A percentile compares a stretch with the other conserved stretches of the same genome.
Conservation (phyloP, 1,140 invertebrate genomes). For the Anoplophora glabripennis region DNA sequence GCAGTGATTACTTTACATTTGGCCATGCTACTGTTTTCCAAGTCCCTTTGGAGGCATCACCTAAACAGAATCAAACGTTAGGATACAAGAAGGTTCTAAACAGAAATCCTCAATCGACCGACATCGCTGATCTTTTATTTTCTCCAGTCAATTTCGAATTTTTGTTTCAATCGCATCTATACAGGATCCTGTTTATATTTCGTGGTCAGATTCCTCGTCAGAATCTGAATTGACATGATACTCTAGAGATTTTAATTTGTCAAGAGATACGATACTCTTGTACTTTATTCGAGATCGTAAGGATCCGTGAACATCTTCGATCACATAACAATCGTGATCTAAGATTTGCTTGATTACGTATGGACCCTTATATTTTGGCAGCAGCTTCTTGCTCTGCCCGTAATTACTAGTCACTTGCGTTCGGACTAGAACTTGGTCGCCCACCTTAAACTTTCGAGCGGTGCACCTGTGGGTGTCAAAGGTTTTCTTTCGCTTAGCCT, state of each 20-base stretch:
- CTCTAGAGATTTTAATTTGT: not conserved
- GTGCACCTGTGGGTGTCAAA: conserved; percentile 4
- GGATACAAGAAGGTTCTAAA: no score
- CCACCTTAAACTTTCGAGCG: not conserved
- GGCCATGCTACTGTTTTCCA: no score
- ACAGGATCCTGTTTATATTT: no score
- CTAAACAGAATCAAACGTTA: no score
- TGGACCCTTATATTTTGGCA: not conserved
- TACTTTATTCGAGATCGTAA: not conserved
- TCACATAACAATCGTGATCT: not conserved
- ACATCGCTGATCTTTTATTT: no score
- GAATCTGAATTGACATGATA: not conserved
- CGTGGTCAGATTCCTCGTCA: not conserved
- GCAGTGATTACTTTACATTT: no score
- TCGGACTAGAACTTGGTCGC: conserved; percentile 1
- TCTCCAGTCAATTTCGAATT: no score
- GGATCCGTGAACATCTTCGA: not conserved
- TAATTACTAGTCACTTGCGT: not conserved
- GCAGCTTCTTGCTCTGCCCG: conserved; percentile 7
- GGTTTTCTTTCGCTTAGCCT: not conserved
- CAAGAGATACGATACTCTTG: not conserved
- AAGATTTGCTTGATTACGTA: not conserved
- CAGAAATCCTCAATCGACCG: no score
- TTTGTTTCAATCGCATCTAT: no score
- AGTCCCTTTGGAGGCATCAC: no score